Evolutionary conservation across 2,797 vertebrate genomes (phyloP).

Genomic region (Monodelphis domestica): DNA sequence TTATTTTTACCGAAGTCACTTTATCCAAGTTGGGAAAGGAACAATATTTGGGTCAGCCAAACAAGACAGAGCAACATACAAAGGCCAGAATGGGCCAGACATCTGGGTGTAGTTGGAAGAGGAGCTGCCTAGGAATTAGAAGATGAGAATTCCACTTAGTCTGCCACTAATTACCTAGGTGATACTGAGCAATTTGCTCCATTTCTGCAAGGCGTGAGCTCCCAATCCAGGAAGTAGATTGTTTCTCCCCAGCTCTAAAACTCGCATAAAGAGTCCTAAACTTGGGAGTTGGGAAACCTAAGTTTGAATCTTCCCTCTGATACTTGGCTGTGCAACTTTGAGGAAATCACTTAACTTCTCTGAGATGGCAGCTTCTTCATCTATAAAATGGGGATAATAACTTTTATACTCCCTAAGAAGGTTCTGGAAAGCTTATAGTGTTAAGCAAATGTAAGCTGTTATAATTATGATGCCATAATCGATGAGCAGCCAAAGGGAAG

Average conservation of each 20-base stretch:
- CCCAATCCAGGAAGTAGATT: neutral
- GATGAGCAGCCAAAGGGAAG: neutral
- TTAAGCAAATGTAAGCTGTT: neutral
- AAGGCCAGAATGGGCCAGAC: neutral
- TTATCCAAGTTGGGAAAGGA: neutral
- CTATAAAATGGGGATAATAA: neutral
- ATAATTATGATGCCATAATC: neutral
- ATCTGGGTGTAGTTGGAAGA: neutral
- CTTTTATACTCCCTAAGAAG: neutral
- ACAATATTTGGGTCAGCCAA: neutral
- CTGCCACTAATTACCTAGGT: neutral
- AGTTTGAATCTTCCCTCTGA: neutral
- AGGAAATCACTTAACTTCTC: neutral
- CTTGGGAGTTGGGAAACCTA: neutral
- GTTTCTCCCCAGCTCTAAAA: neutral
- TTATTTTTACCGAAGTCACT: neutral
- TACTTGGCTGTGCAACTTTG: neutral
- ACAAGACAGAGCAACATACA: neutral
- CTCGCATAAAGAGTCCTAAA: neutral
- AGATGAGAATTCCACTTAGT: neutral
- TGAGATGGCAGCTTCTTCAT: neutral
- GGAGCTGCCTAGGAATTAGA: neutral
- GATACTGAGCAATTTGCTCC: neutral
- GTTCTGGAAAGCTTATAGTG: neutral
- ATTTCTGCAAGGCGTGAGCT: neutral